Base-by-base conservation (phyloP, 2,888 invertebrate species). In the Sussaba pulchella region DNA sequence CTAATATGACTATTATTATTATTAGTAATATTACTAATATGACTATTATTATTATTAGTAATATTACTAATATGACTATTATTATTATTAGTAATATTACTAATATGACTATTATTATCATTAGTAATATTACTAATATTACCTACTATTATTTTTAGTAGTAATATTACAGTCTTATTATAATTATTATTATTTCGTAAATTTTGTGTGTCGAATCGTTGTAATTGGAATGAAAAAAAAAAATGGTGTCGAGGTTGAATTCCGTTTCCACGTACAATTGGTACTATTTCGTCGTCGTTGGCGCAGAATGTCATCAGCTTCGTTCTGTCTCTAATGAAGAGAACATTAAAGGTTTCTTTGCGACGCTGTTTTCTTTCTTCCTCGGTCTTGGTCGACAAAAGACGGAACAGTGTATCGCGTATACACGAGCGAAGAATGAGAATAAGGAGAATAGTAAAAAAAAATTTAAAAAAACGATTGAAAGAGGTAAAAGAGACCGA, bases 321-420 rank as follows among this genome's bases (percentile, higher is more conserved):
- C 31, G 3, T 12, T 21, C 19, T 21, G 52, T 4, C 26, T 59
- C 70, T 59, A 70, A 70, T 59, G 59, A 70, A 70, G 36, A n/a
- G 59, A 70, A 59, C 70, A 45, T 70, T 70, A 70, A 19, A 45
- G 45, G 43, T 59, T 71, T 71, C 59, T 61, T 61, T 45, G 57
- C 43, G 12, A n/a, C 50, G 21, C 17, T 61, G 71, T 50, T 61
- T 61, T 47, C 12, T 26, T 26, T 61, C 50, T 24, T 5, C 59
- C 39, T 39, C 21, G 9, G 45, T 24, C 17, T 31, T 19, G 17
- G n/a, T 12, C 39, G 59, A 61, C 47, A 61, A 71, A 59, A 71
- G 71, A 59, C 59, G 12, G 52, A 47, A 57, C 66, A 14, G 67
- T 47, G 59, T 36, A 61, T 61, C 59, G 71, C n/a, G 50, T n/a